Conservation (phyloP, 2,888 invertebrate species). For the Resseliella maxima region DNA sequence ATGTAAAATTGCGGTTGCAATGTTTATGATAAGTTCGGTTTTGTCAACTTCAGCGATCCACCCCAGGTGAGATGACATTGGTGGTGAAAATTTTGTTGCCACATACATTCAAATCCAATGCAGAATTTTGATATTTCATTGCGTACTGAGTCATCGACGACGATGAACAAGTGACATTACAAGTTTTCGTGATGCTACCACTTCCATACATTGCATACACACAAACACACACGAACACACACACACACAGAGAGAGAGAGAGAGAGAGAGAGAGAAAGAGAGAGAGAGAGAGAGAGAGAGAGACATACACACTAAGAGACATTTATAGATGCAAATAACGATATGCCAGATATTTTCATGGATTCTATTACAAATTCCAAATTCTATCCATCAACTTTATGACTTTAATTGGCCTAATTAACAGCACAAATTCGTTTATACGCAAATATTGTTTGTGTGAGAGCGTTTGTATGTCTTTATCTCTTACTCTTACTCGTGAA, state of each 20-base stretch:
- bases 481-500: no score
- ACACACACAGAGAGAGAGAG: no score
- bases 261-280: no score
- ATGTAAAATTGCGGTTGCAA: slow-evolving; percentile 43
- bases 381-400: slow-evolving; percentile 45
- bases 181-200: not conserved
- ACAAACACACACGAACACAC: not conserved
- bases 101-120: no score
- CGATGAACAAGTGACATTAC: not conserved
- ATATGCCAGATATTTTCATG: not conserved
- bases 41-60: slow-evolving; percentile 33
- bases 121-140: not conserved
- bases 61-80: not conserved
- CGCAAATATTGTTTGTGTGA: slow-evolving; percentile 17
- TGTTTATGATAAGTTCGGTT: slow-evolving; percentile 51
- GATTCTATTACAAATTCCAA: not conserved
- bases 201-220: not conserved
- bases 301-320: no score
- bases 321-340: slow-evolving; percentile 28
- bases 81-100: not conserved
- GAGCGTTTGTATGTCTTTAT: not conserved
- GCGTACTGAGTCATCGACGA: not conserved
- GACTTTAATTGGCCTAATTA: slow-evolving; percentile 53
- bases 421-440: slow-evolving; percentile 50
- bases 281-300: no score